These are phyloP conservation scores for Turritopsis dohrnii DNA, from an alignment of 30 jellyfish, hydroid and myxozoan genomes.

Conservation along the genomic window DNA sequence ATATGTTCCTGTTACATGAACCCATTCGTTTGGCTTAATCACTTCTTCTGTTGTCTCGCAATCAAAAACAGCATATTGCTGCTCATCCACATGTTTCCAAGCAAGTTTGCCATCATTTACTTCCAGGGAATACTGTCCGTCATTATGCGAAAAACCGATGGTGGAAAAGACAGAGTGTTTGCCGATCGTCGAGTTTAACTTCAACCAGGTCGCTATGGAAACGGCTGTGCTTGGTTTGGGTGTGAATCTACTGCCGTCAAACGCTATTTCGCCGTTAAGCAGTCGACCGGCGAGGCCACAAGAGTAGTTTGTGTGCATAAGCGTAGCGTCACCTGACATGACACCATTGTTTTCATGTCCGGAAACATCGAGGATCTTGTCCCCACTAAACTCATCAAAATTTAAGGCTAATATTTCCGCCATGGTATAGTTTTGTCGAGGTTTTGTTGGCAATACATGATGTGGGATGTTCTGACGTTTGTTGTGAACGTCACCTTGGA, in stretches of 20 bases:
- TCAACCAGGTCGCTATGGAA: conserved; percentile 80
- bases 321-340: conserved; percentile 81
- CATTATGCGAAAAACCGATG: conserved; percentile 65
- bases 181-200: conserved; percentile 58
- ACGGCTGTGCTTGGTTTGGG: conserved; percentile 84
- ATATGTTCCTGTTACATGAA: conserved; percentile 80
- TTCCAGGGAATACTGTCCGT: conserved; percentile 55
- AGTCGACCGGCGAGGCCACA: conserved; percentile 93
- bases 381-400: conserved; percentile 78
- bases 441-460: conserved; percentile 16
- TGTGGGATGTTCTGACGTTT: conserved; percentile 58
- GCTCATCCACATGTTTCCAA: conserved; percentile 79
- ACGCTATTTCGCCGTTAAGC: conserved; percentile 72
- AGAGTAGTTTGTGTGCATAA: conserved; percentile 74
- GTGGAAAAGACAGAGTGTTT: conserved; percentile 83
- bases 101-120: conserved; percentile 60
- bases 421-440: conserved; percentile 38
- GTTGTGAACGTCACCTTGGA: conserved; percentile 47
- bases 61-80: conserved; percentile 44
- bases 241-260: conserved; percentile 58
- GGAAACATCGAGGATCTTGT: conserved; percentile 67
- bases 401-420: conserved; percentile 75
- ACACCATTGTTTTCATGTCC: conserved; percentile 74
- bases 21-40: conserved; percentile 84
- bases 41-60: conserved; percentile 41